Evolutionary conservation across 2,113 vertebrate species (phyloP).

Genomic region (Cyprinodon brontotheroides): DNA sequence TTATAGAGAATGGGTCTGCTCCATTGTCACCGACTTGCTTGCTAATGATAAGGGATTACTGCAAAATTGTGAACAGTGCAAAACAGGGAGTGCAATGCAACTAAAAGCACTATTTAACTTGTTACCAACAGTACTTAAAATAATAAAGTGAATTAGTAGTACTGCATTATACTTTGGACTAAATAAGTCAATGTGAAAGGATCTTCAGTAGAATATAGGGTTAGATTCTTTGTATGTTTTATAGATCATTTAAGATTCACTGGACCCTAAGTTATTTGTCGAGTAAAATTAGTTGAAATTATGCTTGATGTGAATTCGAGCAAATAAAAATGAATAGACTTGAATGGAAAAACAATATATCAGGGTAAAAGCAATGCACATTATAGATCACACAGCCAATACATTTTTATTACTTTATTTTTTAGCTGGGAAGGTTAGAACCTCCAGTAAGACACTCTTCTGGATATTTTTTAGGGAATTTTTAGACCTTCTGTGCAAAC

Average conservation of each 20-base stretch:
- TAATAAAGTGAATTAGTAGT: background rate
- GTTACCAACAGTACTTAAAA: background rate
- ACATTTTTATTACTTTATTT: background rate
- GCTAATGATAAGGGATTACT: too few relatives aligned
- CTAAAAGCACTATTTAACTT: background rate
- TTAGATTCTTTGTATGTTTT: background rate
- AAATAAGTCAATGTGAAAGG: background rate
- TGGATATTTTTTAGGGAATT: background rate
- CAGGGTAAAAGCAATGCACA: background rate
- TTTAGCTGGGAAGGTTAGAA: background rate
- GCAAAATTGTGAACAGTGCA: too few relatives aligned
- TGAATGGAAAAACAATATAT: background rate
- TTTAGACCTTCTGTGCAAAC: too few relatives aligned
- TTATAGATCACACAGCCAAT: background rate
- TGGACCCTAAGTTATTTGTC: background rate
- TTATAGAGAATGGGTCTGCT: too few relatives aligned
- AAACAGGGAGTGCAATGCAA: too few relatives aligned
- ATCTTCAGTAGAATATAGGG: background rate
- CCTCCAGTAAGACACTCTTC: background rate
- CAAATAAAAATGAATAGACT: background rate
- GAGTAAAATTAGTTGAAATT: background rate
- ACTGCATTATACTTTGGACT: background rate
- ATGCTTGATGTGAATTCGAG: background rate
- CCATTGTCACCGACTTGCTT: too few relatives aligned
- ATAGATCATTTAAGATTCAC: background rate